These are phyloP conservation scores for Epinephelus coioides DNA, from an alignment of 2,797 vertebrate species.

Conservation along the genomic window DNA sequence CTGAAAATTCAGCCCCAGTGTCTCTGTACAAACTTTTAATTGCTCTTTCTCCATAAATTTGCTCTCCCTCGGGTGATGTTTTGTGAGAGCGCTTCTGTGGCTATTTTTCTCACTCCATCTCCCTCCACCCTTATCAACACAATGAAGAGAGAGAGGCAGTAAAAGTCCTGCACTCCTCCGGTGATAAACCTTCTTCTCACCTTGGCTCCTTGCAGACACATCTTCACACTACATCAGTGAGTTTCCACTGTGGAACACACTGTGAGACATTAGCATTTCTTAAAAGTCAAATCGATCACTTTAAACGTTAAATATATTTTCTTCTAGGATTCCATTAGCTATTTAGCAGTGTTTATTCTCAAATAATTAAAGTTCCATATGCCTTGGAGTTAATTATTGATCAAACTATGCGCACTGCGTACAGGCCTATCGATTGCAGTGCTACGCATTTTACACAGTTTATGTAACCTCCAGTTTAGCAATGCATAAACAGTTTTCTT, in stretches of 20 bases:
- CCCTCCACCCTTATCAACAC: conserved; percentile 56
- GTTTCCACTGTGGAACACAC: conserved; percentile 28
- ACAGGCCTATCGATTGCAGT: conserved; percentile 65
- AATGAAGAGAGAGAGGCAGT: conserved; percentile 49
- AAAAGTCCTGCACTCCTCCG: conserved; percentile 55
- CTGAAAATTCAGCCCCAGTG: conserved; percentile 62
- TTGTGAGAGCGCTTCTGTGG: conserved; percentile 47
- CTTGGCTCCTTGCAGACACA: conserved; percentile 46
- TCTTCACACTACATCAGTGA: conserved; percentile 59
- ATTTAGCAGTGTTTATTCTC: conserved; percentile 75
- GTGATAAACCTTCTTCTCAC: conserved; percentile 62
- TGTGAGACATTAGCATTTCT: conserved; percentile 62
- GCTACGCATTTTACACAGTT: conserved; percentile 65
- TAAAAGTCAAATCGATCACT: conserved; percentile 72
- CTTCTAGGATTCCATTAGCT: conserved; percentile 69
- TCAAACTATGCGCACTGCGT: conserved; percentile 55
- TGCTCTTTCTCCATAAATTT: conserved; percentile 77
- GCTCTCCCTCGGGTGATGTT: conserved; percentile 63
- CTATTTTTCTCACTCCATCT: conserved; percentile 64
- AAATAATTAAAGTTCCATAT: conserved; percentile 77
- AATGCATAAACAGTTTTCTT: conserved; percentile 63
- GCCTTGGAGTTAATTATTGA: conserved; percentile 78
- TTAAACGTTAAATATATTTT: conserved; percentile 72
- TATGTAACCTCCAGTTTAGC: conserved; percentile 56
- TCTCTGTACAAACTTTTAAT: conserved; percentile 82